Base-by-base conservation (phyloP, 2,888 invertebrate genomes). In the Bibio marci region DNA sequence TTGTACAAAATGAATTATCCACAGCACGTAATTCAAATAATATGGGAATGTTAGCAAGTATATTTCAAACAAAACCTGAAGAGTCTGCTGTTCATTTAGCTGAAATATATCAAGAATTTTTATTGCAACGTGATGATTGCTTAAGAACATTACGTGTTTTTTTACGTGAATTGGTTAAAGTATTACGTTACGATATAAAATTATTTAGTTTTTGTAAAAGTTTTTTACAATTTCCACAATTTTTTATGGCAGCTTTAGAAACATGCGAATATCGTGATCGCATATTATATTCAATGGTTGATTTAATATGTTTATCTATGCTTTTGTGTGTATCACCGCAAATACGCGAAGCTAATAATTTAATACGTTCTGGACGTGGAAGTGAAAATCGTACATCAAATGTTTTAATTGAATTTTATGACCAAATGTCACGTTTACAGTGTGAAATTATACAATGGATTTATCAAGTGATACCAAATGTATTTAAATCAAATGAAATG, bases 1-100 rank as follows among this genome's bases (percentile, higher is more conserved):
- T 90, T 0, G 81, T 95, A 41, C 91, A 88, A 67, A 95, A 95
- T 62, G 95, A 95, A 65, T 64, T 95, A 47, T 90, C 92, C 0
- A 81, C 82, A 53, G 78, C 81, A 22, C 73, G 94, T 42, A 91
- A 92, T 63, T 86, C 90, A 0, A 94, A 92, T 66, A 95, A 95
- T 63, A 85, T 94, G 80, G 76, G 86, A 11, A 80, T 94, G 59
- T 69, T 95, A 13, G 80, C 80, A 3, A 82, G 85, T 10, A 79
- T 94, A 62, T 85, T 94, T 54, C 83, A 85, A 60, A 78, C 81
- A 18, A 73, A 80, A 43, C 79, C 87, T 4, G 83, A 85, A 47
- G 69, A 73, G 32, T 81, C 91, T 36, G 83, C 92, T 1, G 76
- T 74, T 38, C 73, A 82, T 45, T 71, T 90, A 52, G 87, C 86